Evolutionary conservation across 2,888 invertebrate species (phyloP), one percentile per base, ranked within the genome.

Genomic region (Lithophane socia): DNA sequence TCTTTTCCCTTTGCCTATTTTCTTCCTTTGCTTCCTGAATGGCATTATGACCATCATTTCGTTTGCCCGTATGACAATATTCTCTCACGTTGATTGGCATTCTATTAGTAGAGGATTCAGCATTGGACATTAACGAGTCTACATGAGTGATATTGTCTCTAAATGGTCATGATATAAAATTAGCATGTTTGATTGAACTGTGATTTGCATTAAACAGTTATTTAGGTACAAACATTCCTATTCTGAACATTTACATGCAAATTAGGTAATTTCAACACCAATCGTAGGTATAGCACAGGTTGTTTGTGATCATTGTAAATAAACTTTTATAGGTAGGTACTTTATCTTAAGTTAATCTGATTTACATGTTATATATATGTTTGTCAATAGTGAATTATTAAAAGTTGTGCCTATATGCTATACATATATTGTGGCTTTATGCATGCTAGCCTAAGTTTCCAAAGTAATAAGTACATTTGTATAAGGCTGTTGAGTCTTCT

Each of bases 161-260:
- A 52, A 71, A 77, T 65, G 58, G 73, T 54, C n/a, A 69, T 68
- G 63, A 60, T 56, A 29, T 37, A 37, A 69, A 75, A 84, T 85
- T 79, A 61, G n/a, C 83, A 85, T 85, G 42, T 73, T 82, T 82
- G 82, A 84, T 84, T 79, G 66, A 75, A 54, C 63, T 42, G 7
- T 37, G 63, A 85, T 84, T 84, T 64, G 79, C 83, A 84, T 84
- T 82, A 82, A 78, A 75, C 24, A 47, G 73, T 78, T 78, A 67
- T 85, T 75, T 73, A 75, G 24, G 54, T 61, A 61, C 73, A 54
- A 76, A 78, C 44, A 66, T 69, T 78, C 44, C 73, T 71, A 85
- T 82, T 64, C 63, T 44, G 54, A 70, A 58, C 82, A 85, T 85
- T 84, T 70, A 70, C 52, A 85, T 84, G 71, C 56, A 73, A 84